phyloP scores from a whole-genome alignment of 2,113 vertebrate species.

The Lophura nycthemera region DNA sequence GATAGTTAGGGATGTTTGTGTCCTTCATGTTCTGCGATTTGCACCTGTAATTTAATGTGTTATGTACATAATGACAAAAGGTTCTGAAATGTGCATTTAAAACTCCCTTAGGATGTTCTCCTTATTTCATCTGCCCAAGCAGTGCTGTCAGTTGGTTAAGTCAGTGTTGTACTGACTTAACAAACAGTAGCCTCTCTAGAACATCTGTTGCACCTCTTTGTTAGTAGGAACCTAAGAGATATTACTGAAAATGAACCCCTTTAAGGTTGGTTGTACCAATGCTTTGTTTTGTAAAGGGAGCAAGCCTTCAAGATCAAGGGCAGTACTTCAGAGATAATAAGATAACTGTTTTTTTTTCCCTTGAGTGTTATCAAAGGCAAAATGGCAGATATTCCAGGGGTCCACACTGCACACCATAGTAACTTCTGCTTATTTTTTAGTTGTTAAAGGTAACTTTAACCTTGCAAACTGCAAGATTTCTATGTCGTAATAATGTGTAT shows the following conservation, averaged over 20 bases:
- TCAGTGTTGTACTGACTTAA: not conserved
- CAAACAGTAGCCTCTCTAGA: not conserved
- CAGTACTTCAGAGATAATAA: not conserved
- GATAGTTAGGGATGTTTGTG: not conserved
- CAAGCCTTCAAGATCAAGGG: not conserved
- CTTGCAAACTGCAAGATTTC: too few relatives aligned
- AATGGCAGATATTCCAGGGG: not conserved
- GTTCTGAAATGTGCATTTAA: not conserved
- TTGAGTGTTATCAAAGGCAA: not conserved
- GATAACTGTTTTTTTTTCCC: not conserved
- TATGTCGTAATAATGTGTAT: not conserved
- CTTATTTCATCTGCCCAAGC: not conserved
- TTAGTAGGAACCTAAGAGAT: not conserved
- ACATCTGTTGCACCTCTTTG: not conserved
- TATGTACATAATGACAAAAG: not conserved
- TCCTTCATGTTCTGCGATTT: not conserved
- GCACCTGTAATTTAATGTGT: not conserved
- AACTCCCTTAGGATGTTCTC: not conserved
- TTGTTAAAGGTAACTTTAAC: not conserved
- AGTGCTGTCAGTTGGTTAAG: not conserved
- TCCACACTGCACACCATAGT: not conserved
- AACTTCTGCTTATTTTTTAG: not conserved
- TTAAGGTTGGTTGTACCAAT: not conserved
- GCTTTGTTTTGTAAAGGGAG: not conserved
- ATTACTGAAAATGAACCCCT: not conserved